These are phyloP conservation scores for Agriopis aurantiaria DNA, from an alignment of 2,888 invertebrate species.

Conservation along the genomic window DNA sequence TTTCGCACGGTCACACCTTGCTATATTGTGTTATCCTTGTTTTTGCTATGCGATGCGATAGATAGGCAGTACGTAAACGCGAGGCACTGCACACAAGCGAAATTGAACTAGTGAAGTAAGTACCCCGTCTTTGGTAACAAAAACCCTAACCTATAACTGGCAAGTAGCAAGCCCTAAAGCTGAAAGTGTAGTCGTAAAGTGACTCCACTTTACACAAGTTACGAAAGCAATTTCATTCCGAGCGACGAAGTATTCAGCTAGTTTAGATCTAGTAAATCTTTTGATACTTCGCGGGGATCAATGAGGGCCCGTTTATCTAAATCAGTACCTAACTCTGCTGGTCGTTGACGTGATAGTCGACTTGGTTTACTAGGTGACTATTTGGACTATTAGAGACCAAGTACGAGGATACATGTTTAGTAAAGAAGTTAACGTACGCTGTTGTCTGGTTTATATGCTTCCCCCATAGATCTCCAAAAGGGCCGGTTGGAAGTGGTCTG, in stretches of 20 bases:
- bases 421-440: too few species aligned
- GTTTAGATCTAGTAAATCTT: constrained; percentile 29
- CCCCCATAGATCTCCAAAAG: too few species aligned
- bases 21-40: too few species aligned
- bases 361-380: not conserved
- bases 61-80: not conserved
- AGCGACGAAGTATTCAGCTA: constrained; percentile 23
- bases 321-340: constrained; percentile 5
- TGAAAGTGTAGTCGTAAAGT: constrained; percentile 22
- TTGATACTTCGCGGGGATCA: constrained; percentile 25
- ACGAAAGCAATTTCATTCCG: constrained; percentile 25
- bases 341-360: not conserved
- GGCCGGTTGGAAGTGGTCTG: too few species aligned
- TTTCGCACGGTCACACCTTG: too few species aligned
- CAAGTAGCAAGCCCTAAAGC: constrained; percentile 16
- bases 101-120: not conserved
- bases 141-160: constrained; percentile 16
- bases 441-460: too few species aligned
- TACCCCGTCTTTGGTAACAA: not conserved
- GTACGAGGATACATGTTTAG: too few species aligned
- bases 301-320: constrained; percentile 18
- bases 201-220: constrained; percentile 23
- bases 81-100: not conserved
- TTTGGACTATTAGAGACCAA: not conserved
- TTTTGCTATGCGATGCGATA: not conserved